These are phyloP conservation scores for Aphaenogaster ashmeadi DNA, from an alignment of 1,140 invertebrate genomes.

Conservation along the genomic window DNA sequence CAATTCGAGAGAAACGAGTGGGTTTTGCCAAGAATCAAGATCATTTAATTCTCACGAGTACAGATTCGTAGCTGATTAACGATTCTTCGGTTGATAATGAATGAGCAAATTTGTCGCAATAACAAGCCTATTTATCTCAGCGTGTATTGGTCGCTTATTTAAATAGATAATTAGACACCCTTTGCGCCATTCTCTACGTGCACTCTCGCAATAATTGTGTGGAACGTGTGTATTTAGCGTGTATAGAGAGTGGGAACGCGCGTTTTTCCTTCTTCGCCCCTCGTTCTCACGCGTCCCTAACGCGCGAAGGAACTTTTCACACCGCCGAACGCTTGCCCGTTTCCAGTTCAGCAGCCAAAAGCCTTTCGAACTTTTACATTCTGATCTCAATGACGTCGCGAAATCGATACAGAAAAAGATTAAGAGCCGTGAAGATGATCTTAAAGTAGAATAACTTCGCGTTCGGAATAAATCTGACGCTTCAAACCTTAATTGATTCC, in stretches of 20 bases:
- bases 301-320: slow-evolving; percentile 33
- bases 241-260: slow-evolving; percentile 45
- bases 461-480: not conserved
- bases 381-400: not conserved
- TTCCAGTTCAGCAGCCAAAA: slow-evolving; percentile 15
- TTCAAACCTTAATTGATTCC: not conserved
- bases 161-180: slow-evolving; percentile 69
- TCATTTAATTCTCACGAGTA: slow-evolving; percentile 79
- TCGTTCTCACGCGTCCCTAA: not conserved
- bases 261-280: slow-evolving; percentile 16
- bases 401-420: not conserved
- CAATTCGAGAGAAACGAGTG: not conserved
- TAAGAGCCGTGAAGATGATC: not conserved
- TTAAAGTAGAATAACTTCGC: not conserved
- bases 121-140: slow-evolving; percentile 71
- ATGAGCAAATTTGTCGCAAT: slow-evolving; percentile 72
- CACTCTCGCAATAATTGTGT: slow-evolving; percentile 61
- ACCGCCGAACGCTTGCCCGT: not conserved
- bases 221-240: slow-evolving; percentile 60
- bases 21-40: slow-evolving; percentile 75
- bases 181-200: slow-evolving; percentile 67
- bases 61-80: slow-evolving; percentile 75
- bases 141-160: slow-evolving; percentile 63
- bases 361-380: slow-evolving; percentile 25
- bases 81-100: slow-evolving; percentile 69